Evolutionary conservation across 2,888 invertebrate genomes (phyloP), one percentile per base, ranked within the genome.

Genomic region (Leucophenga maculata): DNA sequence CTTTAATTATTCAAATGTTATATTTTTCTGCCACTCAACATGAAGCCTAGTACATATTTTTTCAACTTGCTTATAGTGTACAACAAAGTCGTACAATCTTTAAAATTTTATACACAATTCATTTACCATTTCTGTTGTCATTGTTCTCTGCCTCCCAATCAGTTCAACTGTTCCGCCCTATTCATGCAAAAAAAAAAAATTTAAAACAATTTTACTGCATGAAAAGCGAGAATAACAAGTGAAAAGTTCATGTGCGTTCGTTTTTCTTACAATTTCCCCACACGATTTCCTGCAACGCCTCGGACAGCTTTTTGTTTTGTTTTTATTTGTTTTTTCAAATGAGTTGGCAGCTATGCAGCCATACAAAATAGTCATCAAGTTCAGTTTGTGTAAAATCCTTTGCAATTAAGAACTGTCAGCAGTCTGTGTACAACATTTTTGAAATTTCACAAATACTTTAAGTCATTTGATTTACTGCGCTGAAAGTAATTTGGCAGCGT

Each of bases 341-440:
- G 20, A 52, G 31, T 44, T 14, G 46, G 50, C 48, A 62, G 54
- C 44, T 31, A 55, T 67, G 69, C 69, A 68, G 71, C 62, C 65
- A 55, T 66, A 54, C 66, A 54, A 48, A 67, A 48, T 32, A 48
- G 50, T 18, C 48, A 54, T 52, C 50, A 22, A 59, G 59, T 44
- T 54, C 60, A 54, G n/a, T 65, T 50, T 48, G 39, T 48, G 39
- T n/a, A 48, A 18, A 39, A 39, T 81, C 81, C 77, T 70, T 75
- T 77, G 77, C 83, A 84, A 82, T 82, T 82, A 82, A 84, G 82
- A 77, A 75, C 81, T 82, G 84, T 84, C 84, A 80, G 75, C 81
- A 77, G 82, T 82, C 80, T 77, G 83, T 83, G 84, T 83, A 78
- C 77, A 75, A 75, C 74, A 82, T 82, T 74, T 77, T 72, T 77